phyloP scores from a whole-genome alignment of 2,113 vertebrate species.

The Amphiprion percula region DNA sequence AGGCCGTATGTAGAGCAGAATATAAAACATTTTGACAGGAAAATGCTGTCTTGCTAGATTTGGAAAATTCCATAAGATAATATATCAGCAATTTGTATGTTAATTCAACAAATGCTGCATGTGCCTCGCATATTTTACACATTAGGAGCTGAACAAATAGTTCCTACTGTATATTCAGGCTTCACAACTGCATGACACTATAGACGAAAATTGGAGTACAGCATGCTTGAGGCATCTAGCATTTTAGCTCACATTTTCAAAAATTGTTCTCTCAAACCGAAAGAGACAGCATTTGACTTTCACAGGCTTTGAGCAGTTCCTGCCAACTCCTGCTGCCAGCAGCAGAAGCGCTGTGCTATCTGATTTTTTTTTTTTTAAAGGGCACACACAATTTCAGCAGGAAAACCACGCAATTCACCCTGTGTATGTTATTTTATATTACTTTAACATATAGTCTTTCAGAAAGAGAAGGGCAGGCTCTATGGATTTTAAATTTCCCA shows the following conservation, averaged over 20 bases:
- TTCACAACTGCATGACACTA: slow-evolving; percentile 48
- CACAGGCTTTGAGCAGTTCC: slow-evolving; percentile 63
- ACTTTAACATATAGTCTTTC: slow-evolving; percentile 41
- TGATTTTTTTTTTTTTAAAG: slow-evolving; percentile 26
- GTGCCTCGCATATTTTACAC: slow-evolving; percentile 65
- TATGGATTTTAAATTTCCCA: slow-evolving; percentile 46
- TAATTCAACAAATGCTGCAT: slow-evolving; percentile 73
- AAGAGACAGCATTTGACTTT: slow-evolving; percentile 75
- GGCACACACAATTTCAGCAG: slow-evolving; percentile 31
- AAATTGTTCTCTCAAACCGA: slow-evolving; percentile 69
- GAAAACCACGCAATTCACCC: slow-evolving; percentile 46
- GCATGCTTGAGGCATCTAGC: slow-evolving; percentile 68
- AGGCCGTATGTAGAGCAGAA: slow-evolving; percentile 38
- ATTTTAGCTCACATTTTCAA: slow-evolving; percentile 71
- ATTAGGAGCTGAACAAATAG: slow-evolving; percentile 75
- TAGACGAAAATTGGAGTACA: slow-evolving; percentile 62
- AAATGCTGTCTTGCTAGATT: slow-evolving; percentile 66
- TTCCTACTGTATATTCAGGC: slow-evolving; percentile 57
- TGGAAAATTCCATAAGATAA: slow-evolving; percentile 68
- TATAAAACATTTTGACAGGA: slow-evolving; percentile 63
- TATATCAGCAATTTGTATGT: slow-evolving; percentile 81
- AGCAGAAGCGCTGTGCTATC: slow-evolving; percentile 54
- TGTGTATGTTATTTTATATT: slow-evolving; percentile 37
- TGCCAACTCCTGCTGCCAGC: slow-evolving; percentile 61
- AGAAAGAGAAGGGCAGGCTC: slow-evolving; percentile 27